Evolutionary conservation across 1,140 invertebrate genomes (phyloP).

Genomic region (Mylabris phalerata): DNA sequence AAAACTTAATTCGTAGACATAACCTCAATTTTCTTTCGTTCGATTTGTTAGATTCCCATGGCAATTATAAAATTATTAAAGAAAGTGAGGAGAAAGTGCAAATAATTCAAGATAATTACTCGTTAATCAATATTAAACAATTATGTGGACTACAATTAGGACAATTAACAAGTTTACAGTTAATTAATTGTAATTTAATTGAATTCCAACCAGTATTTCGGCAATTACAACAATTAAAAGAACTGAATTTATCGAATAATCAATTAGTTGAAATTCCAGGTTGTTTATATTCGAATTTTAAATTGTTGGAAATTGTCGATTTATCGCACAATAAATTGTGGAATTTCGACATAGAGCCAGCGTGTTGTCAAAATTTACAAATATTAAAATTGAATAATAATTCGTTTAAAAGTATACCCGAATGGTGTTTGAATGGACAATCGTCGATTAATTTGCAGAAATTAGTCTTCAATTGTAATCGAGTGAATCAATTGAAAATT

Average conservation of each 20-base stretch:
- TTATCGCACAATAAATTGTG: constrained; percentile 10
- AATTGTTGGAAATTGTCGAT: constrained; percentile 4
- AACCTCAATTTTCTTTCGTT: too few species aligned
- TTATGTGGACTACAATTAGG: too few species aligned
- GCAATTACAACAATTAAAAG: neutral
- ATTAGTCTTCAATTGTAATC: constrained; percentile 13
- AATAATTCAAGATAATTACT: too few species aligned
- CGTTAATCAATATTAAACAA: too few species aligned
- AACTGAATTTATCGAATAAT: constrained; percentile 15
- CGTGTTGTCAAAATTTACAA: constrained; percentile 9
- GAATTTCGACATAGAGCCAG: constrained; percentile 10
- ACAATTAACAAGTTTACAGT: constrained; percentile 7
- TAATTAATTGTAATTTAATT: constrained; percentile 11
- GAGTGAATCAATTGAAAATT: constrained; percentile 4
- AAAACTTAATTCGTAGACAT: too few species aligned
- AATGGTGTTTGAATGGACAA: constrained; percentile 9
- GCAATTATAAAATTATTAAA: too few species aligned
- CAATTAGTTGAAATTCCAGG: constrained; percentile 3
- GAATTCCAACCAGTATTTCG: constrained; percentile 4
- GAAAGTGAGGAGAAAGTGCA: too few species aligned
- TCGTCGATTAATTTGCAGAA: neutral
- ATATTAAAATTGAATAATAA: constrained; percentile 8
- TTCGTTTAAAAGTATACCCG: constrained; percentile 6
- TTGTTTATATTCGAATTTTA: constrained; percentile 9
- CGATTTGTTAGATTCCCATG: too few species aligned